Percentiles rank a stretch among this genome's conserved stretches.
Evolutionary conservation across 2,797 vertebrate genomes (phyloP).

Genomic region (Hafferia zeledoni): DNA sequence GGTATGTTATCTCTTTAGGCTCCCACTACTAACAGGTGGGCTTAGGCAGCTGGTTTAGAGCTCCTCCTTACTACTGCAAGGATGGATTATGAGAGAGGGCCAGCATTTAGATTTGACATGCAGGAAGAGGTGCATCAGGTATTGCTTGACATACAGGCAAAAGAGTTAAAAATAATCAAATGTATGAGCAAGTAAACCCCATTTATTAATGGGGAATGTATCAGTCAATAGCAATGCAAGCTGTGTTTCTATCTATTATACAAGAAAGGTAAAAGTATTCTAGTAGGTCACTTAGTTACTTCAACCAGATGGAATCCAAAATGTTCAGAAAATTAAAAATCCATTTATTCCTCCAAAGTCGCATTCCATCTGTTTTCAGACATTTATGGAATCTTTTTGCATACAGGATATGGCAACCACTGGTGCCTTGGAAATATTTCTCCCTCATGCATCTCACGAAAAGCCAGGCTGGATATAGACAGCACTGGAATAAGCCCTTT

Average conservation of each 20-base stretch:
- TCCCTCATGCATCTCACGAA: not conserved
- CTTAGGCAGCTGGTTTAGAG: not conserved
- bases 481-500: not conserved
- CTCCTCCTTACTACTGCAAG: not conserved
- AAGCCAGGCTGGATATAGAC: not conserved
- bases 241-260: not conserved
- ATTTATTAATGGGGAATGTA: not conserved
- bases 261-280: slow-evolving; percentile 45
- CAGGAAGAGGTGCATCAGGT: not conserved
- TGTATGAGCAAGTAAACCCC: not conserved
- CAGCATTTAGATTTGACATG: not conserved
- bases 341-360: slow-evolving; percentile 63
- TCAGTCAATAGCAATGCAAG: not conserved
- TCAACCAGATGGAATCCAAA: slow-evolving; percentile 69
- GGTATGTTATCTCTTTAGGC: not conserved
- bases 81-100: not conserved
- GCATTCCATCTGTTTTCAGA: slow-evolving; percentile 69
- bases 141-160: not conserved
- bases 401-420: slow-evolving; percentile 61
- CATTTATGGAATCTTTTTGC: slow-evolving; percentile 68
- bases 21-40: not conserved
- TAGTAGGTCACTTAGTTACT: slow-evolving; percentile 57
- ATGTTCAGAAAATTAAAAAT: slow-evolving; percentile 69
- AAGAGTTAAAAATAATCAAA: slow-evolving; percentile 11
- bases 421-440: slow-evolving; percentile 55